A percentile compares a stretch with the other conserved stretches of the same genome.
These are phyloP conservation scores for Brachyistius frenatus DNA, from an alignment of 2,113 vertebrate genomes.

Conservation along the genomic window DNA sequence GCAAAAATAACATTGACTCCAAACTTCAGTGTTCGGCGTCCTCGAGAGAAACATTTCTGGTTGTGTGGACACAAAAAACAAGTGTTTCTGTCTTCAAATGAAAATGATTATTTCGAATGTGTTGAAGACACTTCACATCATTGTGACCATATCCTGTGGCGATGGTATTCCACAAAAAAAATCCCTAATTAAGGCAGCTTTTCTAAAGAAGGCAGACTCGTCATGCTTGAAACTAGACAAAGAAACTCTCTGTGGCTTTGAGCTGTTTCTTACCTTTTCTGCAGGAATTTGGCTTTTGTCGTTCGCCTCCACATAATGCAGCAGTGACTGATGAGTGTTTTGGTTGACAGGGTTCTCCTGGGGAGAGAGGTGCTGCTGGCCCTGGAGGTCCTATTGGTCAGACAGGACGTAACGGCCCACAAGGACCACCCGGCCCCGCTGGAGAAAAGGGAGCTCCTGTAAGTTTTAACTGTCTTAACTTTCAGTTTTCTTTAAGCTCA, in stretches of 20 bases:
- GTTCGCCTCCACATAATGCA: neutral
- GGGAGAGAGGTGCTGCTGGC: constrained; percentile 94
- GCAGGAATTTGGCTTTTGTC: constrained; percentile 1
- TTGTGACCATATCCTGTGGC: neutral
- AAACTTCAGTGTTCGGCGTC: neutral
- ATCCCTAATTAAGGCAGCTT: neutral
- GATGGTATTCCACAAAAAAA: neutral
- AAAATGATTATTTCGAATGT: neutral
- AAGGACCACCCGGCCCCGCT: constrained; percentile 94
- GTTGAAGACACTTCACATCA: neutral
- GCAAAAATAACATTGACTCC: neutral
- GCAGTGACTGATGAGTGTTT: constrained; percentile 29
- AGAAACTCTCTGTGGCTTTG: neutral
- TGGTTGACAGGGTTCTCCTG: constrained; percentile 91
- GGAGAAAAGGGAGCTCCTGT: constrained; percentile 98
- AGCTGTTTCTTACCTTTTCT: neutral
- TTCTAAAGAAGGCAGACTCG: neutral
- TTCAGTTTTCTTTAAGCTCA: neutral
- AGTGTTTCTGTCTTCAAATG: neutral
- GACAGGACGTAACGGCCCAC: constrained; percentile 94
- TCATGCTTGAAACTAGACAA: neutral
- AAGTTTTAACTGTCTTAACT: constrained; percentile 73
- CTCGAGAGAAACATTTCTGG: neutral
- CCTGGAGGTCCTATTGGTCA: constrained; percentile 94
- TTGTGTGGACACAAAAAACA: too few species aligned